Base-by-base conservation (phyloP, 1,140 invertebrate species). In the Drosophila nikananu region DNA sequence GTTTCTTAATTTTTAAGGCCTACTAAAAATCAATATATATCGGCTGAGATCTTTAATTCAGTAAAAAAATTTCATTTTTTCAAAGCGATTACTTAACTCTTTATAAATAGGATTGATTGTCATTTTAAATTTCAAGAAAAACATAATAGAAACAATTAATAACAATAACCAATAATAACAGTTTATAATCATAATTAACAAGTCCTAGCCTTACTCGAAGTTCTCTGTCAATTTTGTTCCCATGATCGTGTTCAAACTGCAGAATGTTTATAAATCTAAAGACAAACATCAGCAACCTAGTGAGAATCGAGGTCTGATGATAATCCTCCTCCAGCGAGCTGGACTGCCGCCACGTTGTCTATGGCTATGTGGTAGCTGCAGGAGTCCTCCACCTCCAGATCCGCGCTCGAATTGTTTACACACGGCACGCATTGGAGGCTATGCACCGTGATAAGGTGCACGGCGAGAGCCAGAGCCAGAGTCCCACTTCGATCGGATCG, bases 291-390 rank as follows among this genome's bases (percentile, higher is more conserved):
- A 78, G 54, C 65, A 77, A 67, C 59, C 65, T 46, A 71, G 27
- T 25, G 48, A 63, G 58, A 77, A 66, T 55, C 72, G 46, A 73
- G 67, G 66, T 48, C 64, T 84, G 68, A 61, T 75, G 74, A 75
- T 79, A 86, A 86, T 86, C 82, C 74, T 74, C 59, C 42, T 70
- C 63, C 41, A 46, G 27, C 44, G 62, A 61, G 65, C 39, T 46
- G 64, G 23, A 52, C 25, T 74, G 70, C 37, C 83, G 83, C 84
- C 84, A 80, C 81, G 80, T 86, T 89, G 83, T 86, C 83, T 86
- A 73, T 42, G 70, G 21, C 46, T 35, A 13, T 54, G 66, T 70
- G 66, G 51, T 71, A 60, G 65, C 48, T 80, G 66, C 77, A 64
- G 60, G 37, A 68, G 21, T 37, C 52, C 54, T 61, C 65, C 60